Percentiles rank a stretch among this genome's conserved stretches.
Evolutionary conservation across 2,113 vertebrate genomes (phyloP).

Genomic region (Bungarus multicinctus): DNA sequence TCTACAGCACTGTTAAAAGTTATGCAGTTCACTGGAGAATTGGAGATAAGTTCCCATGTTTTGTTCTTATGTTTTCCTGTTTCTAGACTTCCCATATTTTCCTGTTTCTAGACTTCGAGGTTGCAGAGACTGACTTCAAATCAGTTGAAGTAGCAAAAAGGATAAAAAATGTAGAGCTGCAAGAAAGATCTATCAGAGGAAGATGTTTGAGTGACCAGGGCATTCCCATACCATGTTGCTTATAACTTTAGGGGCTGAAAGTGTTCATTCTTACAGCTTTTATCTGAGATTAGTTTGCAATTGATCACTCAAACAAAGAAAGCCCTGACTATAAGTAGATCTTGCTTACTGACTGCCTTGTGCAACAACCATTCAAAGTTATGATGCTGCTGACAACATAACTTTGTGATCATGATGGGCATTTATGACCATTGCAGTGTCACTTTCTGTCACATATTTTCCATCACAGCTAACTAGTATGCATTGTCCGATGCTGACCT

Average conservation of each 20-base stretch:
- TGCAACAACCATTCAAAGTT: not conserved
- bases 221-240: not conserved
- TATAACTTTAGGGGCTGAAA: not conserved
- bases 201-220: not conserved
- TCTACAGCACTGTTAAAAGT: not conserved
- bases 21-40: not conserved
- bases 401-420: not conserved
- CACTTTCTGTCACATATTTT: not conserved
- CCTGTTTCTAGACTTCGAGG: not conserved
- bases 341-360: not conserved
- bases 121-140: not conserved
- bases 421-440: not conserved
- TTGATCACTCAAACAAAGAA: not conserved
- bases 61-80: not conserved
- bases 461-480: not conserved
- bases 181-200: not conserved
- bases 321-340: not conserved
- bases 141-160: not conserved
- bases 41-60: not conserved
- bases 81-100: too few species aligned
- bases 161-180: not conserved
- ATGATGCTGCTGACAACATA: not conserved
- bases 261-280: not conserved
- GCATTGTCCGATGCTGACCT: not conserved
- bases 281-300: not conserved